These are phyloP conservation scores for Thereva nobilitata DNA, from an alignment of 2,888 invertebrate species.

Conservation along the genomic window DNA sequence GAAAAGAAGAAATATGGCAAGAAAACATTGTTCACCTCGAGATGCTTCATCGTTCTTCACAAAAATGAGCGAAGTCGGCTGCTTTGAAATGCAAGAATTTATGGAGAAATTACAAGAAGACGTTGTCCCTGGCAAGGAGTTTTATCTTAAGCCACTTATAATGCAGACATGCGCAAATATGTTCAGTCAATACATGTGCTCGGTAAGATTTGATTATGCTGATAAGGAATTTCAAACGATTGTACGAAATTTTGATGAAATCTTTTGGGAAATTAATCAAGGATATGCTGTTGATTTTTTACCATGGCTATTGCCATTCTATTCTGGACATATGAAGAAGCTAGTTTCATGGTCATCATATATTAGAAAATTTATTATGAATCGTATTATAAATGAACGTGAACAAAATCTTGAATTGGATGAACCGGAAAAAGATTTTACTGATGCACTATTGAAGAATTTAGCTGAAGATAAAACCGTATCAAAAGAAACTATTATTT, in stretches of 20 bases:
- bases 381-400: slow-evolving; percentile 65
- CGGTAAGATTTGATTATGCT: slow-evolving; percentile 67
- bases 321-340: slow-evolving; percentile 67
- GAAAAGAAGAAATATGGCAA: slow-evolving; percentile 72
- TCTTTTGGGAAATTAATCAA: slow-evolving; percentile 87
- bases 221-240: slow-evolving; percentile 68
- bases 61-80: slow-evolving; percentile 67
- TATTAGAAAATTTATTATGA: slow-evolving; percentile 71
- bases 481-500: slow-evolving; percentile 73
- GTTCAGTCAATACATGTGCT: slow-evolving; percentile 82
- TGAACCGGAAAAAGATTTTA: slow-evolving; percentile 70
- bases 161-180: slow-evolving; percentile 76
- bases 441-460: slow-evolving; percentile 73
- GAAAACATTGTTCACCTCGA: slow-evolving; percentile 76
- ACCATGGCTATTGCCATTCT: slow-evolving; percentile 75
- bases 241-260: slow-evolving; percentile 74
- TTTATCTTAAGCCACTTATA: slow-evolving; percentile 69
- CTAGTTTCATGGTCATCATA: slow-evolving; percentile 68
- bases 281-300: slow-evolving; percentile 82
- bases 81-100: slow-evolving; percentile 66
- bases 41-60: slow-evolving; percentile 70
- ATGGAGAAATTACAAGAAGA: slow-evolving; percentile 62
- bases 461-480: slow-evolving; percentile 67
- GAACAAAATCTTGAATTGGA: slow-evolving; percentile 58
- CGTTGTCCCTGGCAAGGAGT: slow-evolving; percentile 52